A percentile compares a stretch with the other conserved stretches of the same genome.
phyloP scores from a whole-genome alignment of 2,888 invertebrate species.

The Apoda limacodes region DNA sequence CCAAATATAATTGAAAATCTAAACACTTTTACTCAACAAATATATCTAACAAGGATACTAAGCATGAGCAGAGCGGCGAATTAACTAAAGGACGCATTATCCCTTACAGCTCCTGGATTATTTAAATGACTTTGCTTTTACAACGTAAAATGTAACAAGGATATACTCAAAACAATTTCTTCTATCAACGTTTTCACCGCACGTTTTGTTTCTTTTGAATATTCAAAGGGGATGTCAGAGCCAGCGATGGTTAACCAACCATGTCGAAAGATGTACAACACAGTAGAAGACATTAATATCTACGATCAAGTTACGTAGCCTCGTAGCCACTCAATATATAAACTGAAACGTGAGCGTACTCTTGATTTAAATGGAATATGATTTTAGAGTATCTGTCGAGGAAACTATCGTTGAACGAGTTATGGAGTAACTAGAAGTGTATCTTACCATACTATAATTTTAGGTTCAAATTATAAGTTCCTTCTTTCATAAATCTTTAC shows the following conservation, averaged over 20 bases:
- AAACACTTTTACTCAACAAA: no score
- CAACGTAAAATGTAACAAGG: slow-evolving; percentile 19
- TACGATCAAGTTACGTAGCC: slow-evolving; percentile 48
- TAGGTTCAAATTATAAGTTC: no score
- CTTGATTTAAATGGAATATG: slow-evolving; percentile 46
- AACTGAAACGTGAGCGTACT: slow-evolving; percentile 52
- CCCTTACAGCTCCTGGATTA: slow-evolving; percentile 18
- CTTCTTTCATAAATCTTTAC: no score
- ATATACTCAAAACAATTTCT: slow-evolving; percentile 31
- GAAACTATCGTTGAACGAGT: no score
- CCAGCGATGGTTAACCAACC: slow-evolving; percentile 51
- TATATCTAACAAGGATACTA: no score
- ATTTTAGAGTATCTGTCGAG: no score
- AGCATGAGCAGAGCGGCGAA: slow-evolving; percentile 15
- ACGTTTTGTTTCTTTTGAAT: slow-evolving; percentile 44
- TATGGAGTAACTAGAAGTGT: no score
- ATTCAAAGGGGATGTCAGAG: slow-evolving; percentile 53
- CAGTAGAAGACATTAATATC: slow-evolving; percentile 43
- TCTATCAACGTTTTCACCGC: slow-evolving; percentile 29
- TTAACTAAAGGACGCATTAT: slow-evolving; percentile 19
- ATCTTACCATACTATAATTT: no score
- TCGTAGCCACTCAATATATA: slow-evolving; percentile 37
- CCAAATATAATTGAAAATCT: no score
- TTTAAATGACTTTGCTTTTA: slow-evolving; percentile 20
- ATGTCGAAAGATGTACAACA: slow-evolving; percentile 32